phyloP scores from a whole-genome alignment of 2,113 vertebrate species.

The Pao palembangensis region DNA sequence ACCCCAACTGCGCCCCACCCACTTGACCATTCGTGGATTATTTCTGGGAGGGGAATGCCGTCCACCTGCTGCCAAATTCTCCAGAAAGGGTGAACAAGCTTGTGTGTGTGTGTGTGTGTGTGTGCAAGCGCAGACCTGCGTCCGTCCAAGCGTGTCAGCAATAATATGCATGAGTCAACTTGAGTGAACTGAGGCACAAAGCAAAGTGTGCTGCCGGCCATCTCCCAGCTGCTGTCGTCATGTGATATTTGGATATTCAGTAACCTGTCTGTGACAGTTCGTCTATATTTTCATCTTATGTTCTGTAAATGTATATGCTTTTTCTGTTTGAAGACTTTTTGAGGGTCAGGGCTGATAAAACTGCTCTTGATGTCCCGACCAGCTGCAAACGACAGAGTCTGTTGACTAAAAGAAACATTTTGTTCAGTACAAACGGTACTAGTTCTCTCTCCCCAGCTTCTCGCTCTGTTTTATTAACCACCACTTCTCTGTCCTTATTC shows the following conservation, averaged over 20 bases:
- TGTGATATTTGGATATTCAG: constrained; percentile 34
- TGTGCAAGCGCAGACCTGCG: background rate
- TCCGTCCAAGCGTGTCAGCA: constrained; percentile 13
- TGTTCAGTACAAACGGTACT: no score
- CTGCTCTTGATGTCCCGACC: background rate
- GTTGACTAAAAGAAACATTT: background rate
- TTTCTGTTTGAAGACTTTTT: no score
- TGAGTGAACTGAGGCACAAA: constrained; percentile 37
- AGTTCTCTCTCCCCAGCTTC: no score
- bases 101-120: background rate
- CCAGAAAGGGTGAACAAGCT: no score
- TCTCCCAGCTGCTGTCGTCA: constrained; percentile 52
- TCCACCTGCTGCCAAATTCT: no score
- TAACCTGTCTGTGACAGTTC: constrained; percentile 16
- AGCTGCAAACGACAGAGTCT: background rate
- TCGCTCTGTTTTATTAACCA: no score
- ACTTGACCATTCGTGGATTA: constrained; percentile 21
- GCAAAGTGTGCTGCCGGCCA: constrained; percentile 35
- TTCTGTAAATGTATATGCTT: background rate
- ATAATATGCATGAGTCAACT: constrained; percentile 61
- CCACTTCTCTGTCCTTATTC: background rate
- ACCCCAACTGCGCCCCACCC: constrained; percentile 9
- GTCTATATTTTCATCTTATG: background rate
- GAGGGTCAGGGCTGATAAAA: background rate
- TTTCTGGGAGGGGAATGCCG: constrained; percentile 27